Base-by-base conservation (phyloP, 2,888 invertebrate genomes). In the Agonopterix alstromeriana region DNA sequence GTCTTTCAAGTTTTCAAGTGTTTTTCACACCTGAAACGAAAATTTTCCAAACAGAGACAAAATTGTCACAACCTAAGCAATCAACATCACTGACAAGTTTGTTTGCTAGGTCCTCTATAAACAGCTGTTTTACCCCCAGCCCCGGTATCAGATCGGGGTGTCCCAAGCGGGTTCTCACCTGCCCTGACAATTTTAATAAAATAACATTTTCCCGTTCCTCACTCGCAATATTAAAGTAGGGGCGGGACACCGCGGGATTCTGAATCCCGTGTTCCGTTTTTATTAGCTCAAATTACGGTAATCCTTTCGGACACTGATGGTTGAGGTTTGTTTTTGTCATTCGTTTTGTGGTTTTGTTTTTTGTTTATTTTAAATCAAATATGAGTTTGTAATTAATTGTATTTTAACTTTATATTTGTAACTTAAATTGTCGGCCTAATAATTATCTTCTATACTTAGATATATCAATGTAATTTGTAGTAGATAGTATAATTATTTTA, bases 121-220 rank as follows among this genome's bases (percentile, higher is more conserved):
- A 27, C 27, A 27, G 27, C 27, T 27, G 27, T 7, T 1, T 27
- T 27, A 27, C 27, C 27, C 27, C 27, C 27, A 27, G 38, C 2
- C 7, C 38, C 41, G 38, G 66, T 64, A 68, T 73, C 74, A 66
- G 65, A 61, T 63, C 65, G 51, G 53, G 42, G 52, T 51, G 48
- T 45, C 53, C 59, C 63, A 61, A 48, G 52, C 48, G 61, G 57
- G 61, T 61, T 58, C 63, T 69, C 76, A 77, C 77, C 77, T 77
- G 71, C 53, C 66, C 60, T 61, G 71, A 73, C 72, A 67, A 69
- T 77, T 78, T 79, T 80, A 78, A 78, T 79, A 77, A 73, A 77
- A 77, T 74, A 72, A 75, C 70, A 73, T 73, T 73, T 70, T 60
- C 57, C 49, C 49, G 42, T 50, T 57, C 47, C 45, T 55, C 57